These are phyloP conservation scores for Hemaris fuciformis DNA, from an alignment of 2,888 invertebrate species.

Conservation along the genomic window DNA sequence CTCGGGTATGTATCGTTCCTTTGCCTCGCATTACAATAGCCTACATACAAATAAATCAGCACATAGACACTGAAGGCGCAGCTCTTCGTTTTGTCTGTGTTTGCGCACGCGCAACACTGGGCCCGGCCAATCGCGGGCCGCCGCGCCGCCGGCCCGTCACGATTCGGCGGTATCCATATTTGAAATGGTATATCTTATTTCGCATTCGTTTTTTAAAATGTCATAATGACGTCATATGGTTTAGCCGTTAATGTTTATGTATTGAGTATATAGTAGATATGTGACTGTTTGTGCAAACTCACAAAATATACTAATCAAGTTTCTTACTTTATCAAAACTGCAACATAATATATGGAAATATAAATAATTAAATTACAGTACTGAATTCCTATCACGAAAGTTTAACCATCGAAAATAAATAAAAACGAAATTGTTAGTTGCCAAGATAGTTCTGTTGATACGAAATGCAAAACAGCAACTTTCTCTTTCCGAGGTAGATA, in stretches of 20 bases:
- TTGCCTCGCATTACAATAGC: constrained; percentile 5
- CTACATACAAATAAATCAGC: constrained; percentile 11
- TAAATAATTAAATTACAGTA: no score
- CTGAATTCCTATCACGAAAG: no score
- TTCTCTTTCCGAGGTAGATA: no score
- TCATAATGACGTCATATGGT: constrained; percentile 10
- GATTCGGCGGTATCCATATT: constrained; percentile 64
- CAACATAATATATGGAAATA: no score
- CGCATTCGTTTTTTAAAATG: constrained; percentile 36
- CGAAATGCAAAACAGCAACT: no score
- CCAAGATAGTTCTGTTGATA: no score
- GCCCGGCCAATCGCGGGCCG: constrained; percentile 51
- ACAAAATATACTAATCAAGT: no score
- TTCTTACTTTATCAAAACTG: no score
- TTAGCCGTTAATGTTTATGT: not conserved
- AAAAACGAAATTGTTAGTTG: no score
- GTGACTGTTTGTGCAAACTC: not conserved
- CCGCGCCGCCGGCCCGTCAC: constrained; percentile 59
- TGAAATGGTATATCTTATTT: constrained; percentile 49
- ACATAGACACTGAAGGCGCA: constrained; percentile 11
- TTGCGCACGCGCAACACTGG: constrained; percentile 36
- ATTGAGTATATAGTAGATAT: not conserved
- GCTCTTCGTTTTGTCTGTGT: constrained; percentile 30
- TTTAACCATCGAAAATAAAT: no score
- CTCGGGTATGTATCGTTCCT: not conserved